phyloP scores from a whole-genome alignment of 1,140 invertebrate genomes.

The Aleiodes sp. region DNA sequence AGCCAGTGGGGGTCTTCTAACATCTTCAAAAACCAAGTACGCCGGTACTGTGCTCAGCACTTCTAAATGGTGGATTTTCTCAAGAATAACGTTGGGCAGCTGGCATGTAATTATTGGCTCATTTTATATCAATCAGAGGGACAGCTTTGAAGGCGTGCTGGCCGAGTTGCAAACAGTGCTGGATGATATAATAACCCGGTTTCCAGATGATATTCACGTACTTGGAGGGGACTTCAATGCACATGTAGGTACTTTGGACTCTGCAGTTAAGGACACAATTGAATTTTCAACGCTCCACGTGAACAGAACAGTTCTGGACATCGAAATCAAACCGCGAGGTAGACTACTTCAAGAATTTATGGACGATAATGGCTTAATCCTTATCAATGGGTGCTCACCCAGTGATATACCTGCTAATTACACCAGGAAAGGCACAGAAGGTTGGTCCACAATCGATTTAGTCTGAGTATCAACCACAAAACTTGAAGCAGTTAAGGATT shows the following conservation, averaged over 20 bases:
- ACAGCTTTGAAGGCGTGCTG: neutral
- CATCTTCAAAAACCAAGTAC: slow-evolving; percentile 12
- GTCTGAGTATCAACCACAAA: slow-evolving; percentile 19
- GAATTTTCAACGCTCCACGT: neutral
- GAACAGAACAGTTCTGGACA: slow-evolving; percentile 25
- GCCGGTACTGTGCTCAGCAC: neutral
- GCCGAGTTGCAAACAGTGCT: slow-evolving; percentile 3
- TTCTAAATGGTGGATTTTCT: slow-evolving; percentile 10
- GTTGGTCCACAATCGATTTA: slow-evolving; percentile 28
- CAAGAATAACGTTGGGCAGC: neutral
- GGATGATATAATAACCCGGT: slow-evolving; percentile 1
- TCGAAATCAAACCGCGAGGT: slow-evolving; percentile 18
- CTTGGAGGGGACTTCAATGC: slow-evolving; percentile 33
- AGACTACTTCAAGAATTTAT: slow-evolving; percentile 25
- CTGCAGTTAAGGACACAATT: neutral
- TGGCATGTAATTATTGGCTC: slow-evolving; percentile 7
- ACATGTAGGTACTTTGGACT: slow-evolving; percentile 5
- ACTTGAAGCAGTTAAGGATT: neutral
- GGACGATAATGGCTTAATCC: slow-evolving; percentile 24
- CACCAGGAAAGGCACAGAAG: slow-evolving; percentile 1
- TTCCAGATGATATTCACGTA: slow-evolving; percentile 11
- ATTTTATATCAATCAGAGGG: slow-evolving; percentile 21
- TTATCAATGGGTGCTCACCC: slow-evolving; percentile 31
- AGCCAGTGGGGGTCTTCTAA: too few relatives aligned
- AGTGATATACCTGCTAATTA: slow-evolving; percentile 15